These are phyloP conservation scores for Rafetus swinhoei DNA, from an alignment of 2,113 vertebrate species.

Conservation along the genomic window DNA sequence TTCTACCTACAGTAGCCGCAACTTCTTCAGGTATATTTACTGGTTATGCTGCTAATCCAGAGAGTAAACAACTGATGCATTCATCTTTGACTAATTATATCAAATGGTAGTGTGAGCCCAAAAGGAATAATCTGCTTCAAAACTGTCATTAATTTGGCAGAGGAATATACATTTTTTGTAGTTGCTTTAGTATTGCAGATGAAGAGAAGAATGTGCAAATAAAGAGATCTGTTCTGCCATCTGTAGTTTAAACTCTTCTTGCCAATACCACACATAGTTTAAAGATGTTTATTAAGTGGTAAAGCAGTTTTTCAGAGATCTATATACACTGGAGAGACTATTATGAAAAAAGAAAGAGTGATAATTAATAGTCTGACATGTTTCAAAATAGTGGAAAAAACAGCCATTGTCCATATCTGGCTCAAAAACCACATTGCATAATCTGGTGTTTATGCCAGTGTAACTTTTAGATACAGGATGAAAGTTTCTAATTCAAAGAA, in stretches of 20 bases:
- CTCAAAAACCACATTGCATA: neutral
- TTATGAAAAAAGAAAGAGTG: neutral
- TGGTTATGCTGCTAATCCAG: constrained; percentile 13
- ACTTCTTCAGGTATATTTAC: neutral
- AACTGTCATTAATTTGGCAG: constrained; percentile 72
- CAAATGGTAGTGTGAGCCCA: constrained; percentile 53
- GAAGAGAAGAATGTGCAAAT: constrained; percentile 80
- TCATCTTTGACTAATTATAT: constrained; percentile 62
- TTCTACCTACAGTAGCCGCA: neutral
- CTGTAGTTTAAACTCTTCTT: constrained; percentile 79
- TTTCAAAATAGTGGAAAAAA: constrained; percentile 23
- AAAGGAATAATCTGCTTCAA: constrained; percentile 65
- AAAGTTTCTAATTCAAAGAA: constrained; percentile 37
- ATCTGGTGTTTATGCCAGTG: neutral
- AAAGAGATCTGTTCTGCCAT: constrained; percentile 83
- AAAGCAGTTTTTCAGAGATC: constrained; percentile 34
- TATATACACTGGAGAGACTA: constrained; percentile 40
- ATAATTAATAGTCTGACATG: constrained; percentile 34
- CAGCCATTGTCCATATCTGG: neutral
- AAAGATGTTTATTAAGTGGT: constrained; percentile 75
- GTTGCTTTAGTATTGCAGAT: constrained; percentile 74
- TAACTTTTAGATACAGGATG: neutral
- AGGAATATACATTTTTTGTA: constrained; percentile 33
- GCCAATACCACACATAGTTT: constrained; percentile 72
- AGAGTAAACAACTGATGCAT: constrained; percentile 27